These are phyloP conservation scores for Saccostrea cuccullata DNA, from an alignment of 1,140 invertebrate species.

Conservation along the genomic window DNA sequence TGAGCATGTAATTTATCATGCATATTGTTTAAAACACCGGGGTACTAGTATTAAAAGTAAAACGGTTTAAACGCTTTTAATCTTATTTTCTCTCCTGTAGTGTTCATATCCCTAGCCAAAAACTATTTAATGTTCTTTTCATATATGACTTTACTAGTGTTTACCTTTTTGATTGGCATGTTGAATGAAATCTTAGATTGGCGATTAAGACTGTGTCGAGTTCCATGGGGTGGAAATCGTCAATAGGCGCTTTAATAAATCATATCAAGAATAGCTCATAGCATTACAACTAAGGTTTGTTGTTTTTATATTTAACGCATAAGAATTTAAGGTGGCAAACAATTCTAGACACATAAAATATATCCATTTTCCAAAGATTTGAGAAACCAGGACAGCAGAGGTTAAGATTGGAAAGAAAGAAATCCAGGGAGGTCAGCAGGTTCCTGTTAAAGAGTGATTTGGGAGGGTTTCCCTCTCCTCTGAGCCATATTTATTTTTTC, in stretches of 20 bases:
- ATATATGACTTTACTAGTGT: background rate
- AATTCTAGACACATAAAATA: no score
- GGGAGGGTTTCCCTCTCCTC: no score
- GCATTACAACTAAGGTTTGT: background rate
- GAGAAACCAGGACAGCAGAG: no score
- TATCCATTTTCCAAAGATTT: no score
- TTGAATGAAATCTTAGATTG: slow-evolving; percentile 23
- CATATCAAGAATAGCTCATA: background rate
- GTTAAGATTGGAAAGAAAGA: no score
- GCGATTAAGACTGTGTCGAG: background rate
- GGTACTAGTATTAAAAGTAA: background rate
- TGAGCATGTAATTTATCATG: background rate
- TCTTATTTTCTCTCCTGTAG: background rate
- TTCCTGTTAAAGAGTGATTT: no score
- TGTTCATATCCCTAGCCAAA: background rate
- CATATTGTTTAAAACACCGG: slow-evolving; percentile 13
- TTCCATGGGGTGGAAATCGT: background rate
- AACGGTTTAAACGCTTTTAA: background rate
- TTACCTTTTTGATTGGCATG: slow-evolving; percentile 21
- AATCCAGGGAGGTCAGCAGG: no score
- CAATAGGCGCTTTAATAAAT: background rate
- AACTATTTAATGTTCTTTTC: slow-evolving; percentile 6
- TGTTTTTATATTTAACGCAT: no score
- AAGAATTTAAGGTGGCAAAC: no score
- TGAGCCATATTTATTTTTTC: no score